Evolutionary conservation across 2,888 invertebrate genomes (phyloP), one percentile per base, ranked within the genome.

Genomic region (Synergus umbraculus): DNA sequence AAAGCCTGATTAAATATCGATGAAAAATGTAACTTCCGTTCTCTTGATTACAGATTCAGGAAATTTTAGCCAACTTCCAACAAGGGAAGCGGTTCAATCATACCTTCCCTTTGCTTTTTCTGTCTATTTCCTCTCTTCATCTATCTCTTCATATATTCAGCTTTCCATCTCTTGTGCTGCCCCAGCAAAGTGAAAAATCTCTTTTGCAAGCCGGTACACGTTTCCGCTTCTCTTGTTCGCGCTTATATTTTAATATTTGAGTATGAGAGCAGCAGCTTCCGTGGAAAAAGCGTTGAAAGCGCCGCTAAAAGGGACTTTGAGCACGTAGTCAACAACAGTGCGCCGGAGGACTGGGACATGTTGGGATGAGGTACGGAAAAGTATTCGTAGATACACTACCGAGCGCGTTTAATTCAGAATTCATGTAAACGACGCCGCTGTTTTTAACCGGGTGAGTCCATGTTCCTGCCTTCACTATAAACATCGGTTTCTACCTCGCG

Each of bases 231-330:
- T 85, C 84, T 83, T 81, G 83, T 82, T 85, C 87, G 85, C 88
- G 86, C 87, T 88, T 85, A 88, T 88, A 88, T 88, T 88, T 88
- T 88, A 88, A 88, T 88, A 88, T 88, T 88, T 87, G 85, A 88
- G 84, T 82, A 83, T 15, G 82, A 78, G 83, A 81, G 77, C 79
- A 82, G 85, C 83, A 84, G 85, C 83, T 82, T 79, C 84, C 78
- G 83, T 79, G 85, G 83, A 84, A 84, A 87, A 86, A 85, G 84
- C 85, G 85, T 80, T 87, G 89, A 89, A 87, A 89, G 88, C 88
- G 81, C 82, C 82, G 86, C 84, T 89, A 88, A 88, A 88, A 86
- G 87, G 86, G 84, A 85, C 86, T 86, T 84, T 82, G 83, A 83
- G 82, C 85, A 80, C 77, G 84, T 85, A 54, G 65, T 18, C 43